Percentiles rank a stretch among this genome's conserved stretches.
These are phyloP conservation scores for Adelges cooleyi DNA, from an alignment of 1,140 invertebrate species.

Conservation along the genomic window DNA sequence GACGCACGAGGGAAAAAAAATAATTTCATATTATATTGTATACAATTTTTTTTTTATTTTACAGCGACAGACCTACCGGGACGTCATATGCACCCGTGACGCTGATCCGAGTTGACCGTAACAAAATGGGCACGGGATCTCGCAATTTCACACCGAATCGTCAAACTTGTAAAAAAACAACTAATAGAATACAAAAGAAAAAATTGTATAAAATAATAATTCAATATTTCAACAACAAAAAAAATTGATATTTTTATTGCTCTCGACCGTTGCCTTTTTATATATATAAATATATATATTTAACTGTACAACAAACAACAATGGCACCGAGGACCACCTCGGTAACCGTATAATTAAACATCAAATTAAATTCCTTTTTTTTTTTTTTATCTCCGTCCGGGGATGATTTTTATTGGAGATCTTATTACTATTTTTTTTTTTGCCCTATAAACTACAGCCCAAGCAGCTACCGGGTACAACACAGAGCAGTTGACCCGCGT, in stretches of 20 bases:
- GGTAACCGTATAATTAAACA: slow-evolving; percentile 22
- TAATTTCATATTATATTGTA: too few relatives aligned
- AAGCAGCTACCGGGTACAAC: not conserved
- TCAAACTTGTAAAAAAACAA: not conserved
- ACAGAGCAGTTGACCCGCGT: too few relatives aligned
- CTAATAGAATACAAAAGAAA: slow-evolving; percentile 2
- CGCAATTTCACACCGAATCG: slow-evolving; percentile 4
- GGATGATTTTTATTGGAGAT: not conserved
- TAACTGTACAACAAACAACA: not conserved
- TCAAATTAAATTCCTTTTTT: slow-evolving; percentile 6
- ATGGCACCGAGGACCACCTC: not conserved
- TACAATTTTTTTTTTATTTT: too few relatives aligned
- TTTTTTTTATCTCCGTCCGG: not conserved
- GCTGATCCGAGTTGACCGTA: not conserved
- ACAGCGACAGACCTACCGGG: too few relatives aligned
- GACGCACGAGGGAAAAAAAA: too few relatives aligned
- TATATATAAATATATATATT: too few relatives aligned
- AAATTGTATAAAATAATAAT: not conserved
- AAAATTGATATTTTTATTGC: slow-evolving; percentile 10
- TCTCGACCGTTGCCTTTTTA: not conserved
- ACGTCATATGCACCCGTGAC: not conserved
- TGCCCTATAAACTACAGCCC: not conserved
- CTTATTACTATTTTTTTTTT: not conserved
- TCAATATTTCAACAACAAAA: not conserved
- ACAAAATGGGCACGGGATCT: not conserved